Evolutionary conservation across 2,888 invertebrate species (phyloP), one percentile per base, ranked within the genome.

Genomic region (Nephrocerus scutellatus): DNA sequence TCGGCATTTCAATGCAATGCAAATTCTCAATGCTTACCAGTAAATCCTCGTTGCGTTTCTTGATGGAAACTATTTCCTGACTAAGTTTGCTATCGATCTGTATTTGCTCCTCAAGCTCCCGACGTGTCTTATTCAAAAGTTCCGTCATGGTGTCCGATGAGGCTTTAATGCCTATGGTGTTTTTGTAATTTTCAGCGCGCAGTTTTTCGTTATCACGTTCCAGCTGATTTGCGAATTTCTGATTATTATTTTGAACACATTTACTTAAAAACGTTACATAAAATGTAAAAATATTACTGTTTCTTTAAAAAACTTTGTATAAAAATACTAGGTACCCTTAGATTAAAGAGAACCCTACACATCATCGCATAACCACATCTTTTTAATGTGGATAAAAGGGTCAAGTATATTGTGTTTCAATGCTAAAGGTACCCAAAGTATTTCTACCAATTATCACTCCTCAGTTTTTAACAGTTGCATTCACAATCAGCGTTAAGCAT

Each of bases 121-220:
- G 71, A 20, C 77, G 70, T 8, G 76, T 71, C 37, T 74, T 71
- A 24, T 70, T 68, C 26, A 81, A 54, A 10, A 79, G 60, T 31
- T 70, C 69, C 51, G 79, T 77, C 36, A 79, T 60, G n/a, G 73
- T 72, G 37, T 74, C 72, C 0, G 74, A 61, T 9, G 70, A 70
- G 24, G 59, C 67, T 49, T 68, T 55, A 43, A 48, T 55, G 34
- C 43, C 57, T 28, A 39, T 51, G 25, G 30, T 38, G 10, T 44
- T 54, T 44, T 57, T 52, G 9, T 56, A 57, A 9, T 53, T 46
- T n/a, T 65, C 60, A 3, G 39, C 25, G 12, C 69, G 66, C 23
- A 76, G 53, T 34, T 68, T 64, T 28, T 71, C 63, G 26, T 74
- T 61, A 48, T 76, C 72, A 32, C 65, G 56, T 48, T 74, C 71